These are phyloP conservation scores for Papilio aristodemus DNA, from an alignment of 1,140 invertebrate species.

Conservation along the genomic window DNA sequence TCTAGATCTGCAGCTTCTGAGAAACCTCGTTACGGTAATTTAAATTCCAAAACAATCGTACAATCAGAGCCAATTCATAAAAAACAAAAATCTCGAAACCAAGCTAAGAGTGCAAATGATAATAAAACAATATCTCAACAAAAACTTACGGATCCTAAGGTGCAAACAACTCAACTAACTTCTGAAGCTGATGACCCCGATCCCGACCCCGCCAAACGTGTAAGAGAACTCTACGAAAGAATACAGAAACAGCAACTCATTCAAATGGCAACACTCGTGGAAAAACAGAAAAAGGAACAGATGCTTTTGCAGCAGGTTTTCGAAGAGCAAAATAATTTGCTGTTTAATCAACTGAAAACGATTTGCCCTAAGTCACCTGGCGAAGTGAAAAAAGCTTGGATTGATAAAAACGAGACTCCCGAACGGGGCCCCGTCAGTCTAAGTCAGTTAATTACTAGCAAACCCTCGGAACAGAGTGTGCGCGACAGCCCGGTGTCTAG, in stretches of 20 bases:
- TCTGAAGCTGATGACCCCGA: slow-evolving; percentile 55
- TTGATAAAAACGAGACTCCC: slow-evolving; percentile 44
- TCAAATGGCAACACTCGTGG: slow-evolving; percentile 81
- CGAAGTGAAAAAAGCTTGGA: slow-evolving; percentile 66
- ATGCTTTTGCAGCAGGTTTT: slow-evolving; percentile 81
- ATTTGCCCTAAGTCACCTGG: slow-evolving; percentile 67
- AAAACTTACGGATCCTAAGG: slow-evolving; percentile 34
- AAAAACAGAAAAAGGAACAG: slow-evolving; percentile 82
- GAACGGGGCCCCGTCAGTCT: slow-evolving; percentile 67
- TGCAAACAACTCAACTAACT: slow-evolving; percentile 39
- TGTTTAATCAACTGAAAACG: slow-evolving; percentile 81
- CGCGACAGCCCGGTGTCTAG: slow-evolving; percentile 51
- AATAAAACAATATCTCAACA: slow-evolving; percentile 38
- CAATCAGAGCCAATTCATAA: slow-evolving; percentile 58
- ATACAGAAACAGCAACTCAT: slow-evolving; percentile 83
- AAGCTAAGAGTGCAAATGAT: slow-evolving; percentile 29
- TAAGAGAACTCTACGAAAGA: slow-evolving; percentile 75
- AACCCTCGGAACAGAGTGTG: slow-evolving; percentile 41
- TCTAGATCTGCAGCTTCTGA: slow-evolving; percentile 50
- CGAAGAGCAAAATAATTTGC: slow-evolving; percentile 81
- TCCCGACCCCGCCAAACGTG: slow-evolving; percentile 58
- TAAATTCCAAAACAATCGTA: slow-evolving; percentile 41
- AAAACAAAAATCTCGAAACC: slow-evolving; percentile 46
- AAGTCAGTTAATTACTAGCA: slow-evolving; percentile 67
- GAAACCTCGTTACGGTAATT: slow-evolving; percentile 40